Base-by-base conservation (phyloP, 1,140 invertebrate species). In the Brachionus calyciflorus region DNA sequence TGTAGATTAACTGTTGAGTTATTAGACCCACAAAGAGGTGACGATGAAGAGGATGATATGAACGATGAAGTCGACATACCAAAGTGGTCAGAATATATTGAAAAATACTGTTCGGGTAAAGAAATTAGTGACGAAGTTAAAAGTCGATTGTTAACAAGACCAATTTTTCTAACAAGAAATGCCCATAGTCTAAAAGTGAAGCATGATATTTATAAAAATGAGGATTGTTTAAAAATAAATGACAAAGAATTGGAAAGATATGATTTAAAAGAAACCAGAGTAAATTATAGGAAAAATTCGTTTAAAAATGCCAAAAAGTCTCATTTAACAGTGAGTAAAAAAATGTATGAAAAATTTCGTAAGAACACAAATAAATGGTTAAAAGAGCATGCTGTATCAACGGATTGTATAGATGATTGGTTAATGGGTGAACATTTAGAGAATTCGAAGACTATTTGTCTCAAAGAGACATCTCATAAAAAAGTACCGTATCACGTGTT, bases 311-410 rank as follows among this genome's bases (percentile, higher is more conserved):
- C 69, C 3, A 6, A 21, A 7, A 49, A 51, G 28, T 51, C 30
- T 12, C 69, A 73, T 26, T 19, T 40, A 10, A 37, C 46, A 40
- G 46, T 73, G 30, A 73, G 30, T 17, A 49, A 55, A 37, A 73
- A 73, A 51, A 73, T 73, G 69, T 73, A 73, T 17, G 46, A 73
- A 17, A 73, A 73, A 55, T 73, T 73, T 28, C 46, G 51, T 41
- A 73, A 53, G 37, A 5, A 40, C 19, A 21, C 24, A n/a, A 51
- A 19, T 33, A 73, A 73, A 73, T 55, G 69, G 51, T 37, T 73
- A 5, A 73, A 73, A 53, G 69, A 73, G 46, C 17, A 55, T 12
- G 24, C 48, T 26, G 30, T 37, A 12, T 33, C 44, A 24, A 17
- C 69, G 17, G 69, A 73, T n/a, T 51, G 33, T 17, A 73, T 73